Evolutionary conservation across 1,140 invertebrate genomes (phyloP).

Genomic region (Phortica variegata): DNA sequence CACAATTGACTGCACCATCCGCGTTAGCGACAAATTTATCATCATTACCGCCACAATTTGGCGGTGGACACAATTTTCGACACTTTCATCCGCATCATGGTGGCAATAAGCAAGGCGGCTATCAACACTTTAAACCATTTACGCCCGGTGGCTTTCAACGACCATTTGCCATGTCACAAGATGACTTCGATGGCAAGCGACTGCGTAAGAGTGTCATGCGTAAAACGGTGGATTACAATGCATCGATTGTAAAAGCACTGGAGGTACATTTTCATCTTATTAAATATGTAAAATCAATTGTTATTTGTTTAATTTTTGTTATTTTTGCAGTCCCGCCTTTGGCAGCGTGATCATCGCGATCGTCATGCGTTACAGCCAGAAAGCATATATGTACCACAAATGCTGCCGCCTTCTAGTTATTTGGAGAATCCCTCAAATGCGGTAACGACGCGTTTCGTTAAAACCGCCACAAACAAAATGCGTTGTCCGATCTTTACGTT

Average conservation of each 20-base stretch:
- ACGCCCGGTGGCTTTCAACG: conserved; percentile 45
- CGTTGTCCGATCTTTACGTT: conserved; percentile 98
- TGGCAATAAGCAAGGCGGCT: conserved; percentile 40
- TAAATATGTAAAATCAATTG: background rate
- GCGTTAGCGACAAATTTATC: conserved; percentile 46
- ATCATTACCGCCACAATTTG: conserved; percentile 40
- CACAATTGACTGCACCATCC: conserved; percentile 46
- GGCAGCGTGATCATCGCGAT: conserved; percentile 90
- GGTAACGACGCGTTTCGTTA: conserved; percentile 94
- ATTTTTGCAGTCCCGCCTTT: conserved; percentile 75
- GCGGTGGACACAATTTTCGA: conserved; percentile 41
- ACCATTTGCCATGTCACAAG: conserved; percentile 64
- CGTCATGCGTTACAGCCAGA: conserved; percentile 86
- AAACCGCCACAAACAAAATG: conserved; percentile 99
- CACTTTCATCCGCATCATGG: conserved; percentile 48
- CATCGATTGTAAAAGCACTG: conserved; percentile 88
- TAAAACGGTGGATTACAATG: conserved; percentile 98
- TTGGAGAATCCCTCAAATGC: conserved; percentile 95
- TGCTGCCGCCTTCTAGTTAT: conserved; percentile 86
- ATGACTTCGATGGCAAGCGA: conserved; percentile 94
- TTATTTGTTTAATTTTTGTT: background rate
- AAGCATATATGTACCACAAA: conserved; percentile 82
- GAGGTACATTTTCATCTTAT: conserved; percentile 62
- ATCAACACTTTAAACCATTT: conserved; percentile 51
- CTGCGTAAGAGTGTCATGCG: conserved; percentile 94